Conservation (phyloP, 2,797 vertebrate genomes). For the Epinephelus malabaricus region DNA sequence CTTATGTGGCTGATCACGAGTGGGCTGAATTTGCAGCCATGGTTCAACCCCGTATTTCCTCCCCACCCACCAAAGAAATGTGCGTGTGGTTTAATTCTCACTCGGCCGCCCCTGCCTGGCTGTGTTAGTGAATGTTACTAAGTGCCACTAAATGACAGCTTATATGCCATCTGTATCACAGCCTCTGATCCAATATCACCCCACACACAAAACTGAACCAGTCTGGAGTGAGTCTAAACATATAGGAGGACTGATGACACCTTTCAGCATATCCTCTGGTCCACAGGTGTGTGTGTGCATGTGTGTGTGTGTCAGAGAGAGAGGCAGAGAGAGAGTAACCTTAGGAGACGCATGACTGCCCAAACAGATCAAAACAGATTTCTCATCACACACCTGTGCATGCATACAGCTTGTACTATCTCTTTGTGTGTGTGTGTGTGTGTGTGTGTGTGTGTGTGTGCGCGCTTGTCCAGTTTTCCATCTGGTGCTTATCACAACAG, state of each 20-base stretch:
- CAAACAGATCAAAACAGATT: conserved; percentile 72
- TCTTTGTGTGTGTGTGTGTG: conserved; percentile 7
- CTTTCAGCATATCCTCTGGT: conserved; percentile 51
- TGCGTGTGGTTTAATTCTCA: conserved; percentile 26
- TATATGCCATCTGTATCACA: conserved; percentile 41
- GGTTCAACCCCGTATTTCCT: conserved; percentile 55
- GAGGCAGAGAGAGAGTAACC: conserved; percentile 32
- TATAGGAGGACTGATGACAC: conserved; percentile 50
- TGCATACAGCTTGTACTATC: conserved; percentile 28
- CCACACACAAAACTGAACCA: conserved; percentile 24
- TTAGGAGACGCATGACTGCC: conserved; percentile 68
- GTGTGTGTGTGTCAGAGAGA: conserved; percentile 14
- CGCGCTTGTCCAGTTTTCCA: conserved; percentile 19
- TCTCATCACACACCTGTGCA: conserved; percentile 68
- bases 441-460: background rate
- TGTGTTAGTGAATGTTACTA: conserved; percentile 23
- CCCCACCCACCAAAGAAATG: conserved; percentile 56
- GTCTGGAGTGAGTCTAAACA: conserved; percentile 46
- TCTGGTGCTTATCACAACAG: conserved; percentile 48
- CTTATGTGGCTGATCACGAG: conserved; percentile 36
- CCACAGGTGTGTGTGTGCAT: conserved; percentile 48
- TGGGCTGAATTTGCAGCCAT: conserved; percentile 39
- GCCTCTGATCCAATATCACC: background rate
- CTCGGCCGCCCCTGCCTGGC: background rate
- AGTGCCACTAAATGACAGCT: conserved; percentile 54